Evolutionary conservation across 2,888 invertebrate genomes (phyloP).

Genomic region (Conistra vaccinii): DNA sequence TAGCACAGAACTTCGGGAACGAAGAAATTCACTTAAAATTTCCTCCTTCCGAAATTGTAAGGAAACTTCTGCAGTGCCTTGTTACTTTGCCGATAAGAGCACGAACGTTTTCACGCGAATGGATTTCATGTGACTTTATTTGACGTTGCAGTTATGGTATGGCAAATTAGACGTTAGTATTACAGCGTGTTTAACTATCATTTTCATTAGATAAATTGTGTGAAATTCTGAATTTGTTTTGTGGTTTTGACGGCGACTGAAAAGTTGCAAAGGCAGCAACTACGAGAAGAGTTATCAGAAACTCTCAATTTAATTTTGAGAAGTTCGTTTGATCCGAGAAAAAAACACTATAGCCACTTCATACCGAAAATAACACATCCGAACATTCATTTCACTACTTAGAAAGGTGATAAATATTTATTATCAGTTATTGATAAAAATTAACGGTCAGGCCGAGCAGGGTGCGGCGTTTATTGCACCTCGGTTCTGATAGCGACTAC

Average conservation of each 20-base stretch:
- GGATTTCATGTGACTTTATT: constrained; percentile 32
- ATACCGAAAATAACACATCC: constrained; percentile 22
- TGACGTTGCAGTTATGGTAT: constrained; percentile 12
- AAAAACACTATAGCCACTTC: constrained; percentile 1
- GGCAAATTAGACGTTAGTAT: background rate
- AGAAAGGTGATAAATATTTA: constrained; percentile 63
- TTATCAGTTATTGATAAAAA: constrained; percentile 76
- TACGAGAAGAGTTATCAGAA: background rate
- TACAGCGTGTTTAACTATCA: background rate
- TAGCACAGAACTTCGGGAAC: constrained; percentile 47
- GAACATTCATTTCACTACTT: constrained; percentile 48
- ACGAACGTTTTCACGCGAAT: constrained; percentile 48
- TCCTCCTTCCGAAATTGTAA: constrained; percentile 39
- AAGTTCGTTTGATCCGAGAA: background rate
- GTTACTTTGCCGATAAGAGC: constrained; percentile 50
- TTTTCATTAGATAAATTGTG: background rate
- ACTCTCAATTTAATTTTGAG: background rate
- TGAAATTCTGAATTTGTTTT: background rate
- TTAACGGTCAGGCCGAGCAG: constrained; percentile 76
- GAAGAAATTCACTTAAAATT: constrained; percentile 60
- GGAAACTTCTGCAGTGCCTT: constrained; percentile 44
- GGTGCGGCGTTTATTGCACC: constrained; percentile 80
- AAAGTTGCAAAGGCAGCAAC: background rate
- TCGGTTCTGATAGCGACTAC: constrained; percentile 49
- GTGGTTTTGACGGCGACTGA: background rate